These are phyloP conservation scores for Sebastes fasciatus DNA, from an alignment of 2,113 vertebrate species.

Conservation along the genomic window DNA sequence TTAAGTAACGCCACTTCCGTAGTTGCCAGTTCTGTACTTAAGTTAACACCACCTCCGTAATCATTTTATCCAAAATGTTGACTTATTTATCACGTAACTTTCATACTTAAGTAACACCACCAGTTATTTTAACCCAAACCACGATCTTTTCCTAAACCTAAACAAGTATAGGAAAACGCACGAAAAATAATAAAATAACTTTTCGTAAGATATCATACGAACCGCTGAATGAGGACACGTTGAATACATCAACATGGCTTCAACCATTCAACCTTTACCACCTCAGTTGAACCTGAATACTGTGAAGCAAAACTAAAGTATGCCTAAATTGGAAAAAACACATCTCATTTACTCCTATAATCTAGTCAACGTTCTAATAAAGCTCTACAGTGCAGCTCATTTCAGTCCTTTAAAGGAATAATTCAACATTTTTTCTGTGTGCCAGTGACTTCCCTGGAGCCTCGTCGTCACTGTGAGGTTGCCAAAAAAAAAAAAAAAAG, in stretches of 20 bases:
- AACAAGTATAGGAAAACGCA: no score
- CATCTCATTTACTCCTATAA: background rate
- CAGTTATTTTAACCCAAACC: no score
- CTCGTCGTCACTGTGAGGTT: background rate
- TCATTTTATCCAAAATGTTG: no score
- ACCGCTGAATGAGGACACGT: no score
- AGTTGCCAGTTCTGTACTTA: no score
- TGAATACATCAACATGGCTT: background rate
- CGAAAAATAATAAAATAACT: no score
- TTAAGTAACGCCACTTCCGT: no score
- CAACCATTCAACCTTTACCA: background rate
- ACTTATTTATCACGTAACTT: no score
- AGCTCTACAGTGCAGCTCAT: background rate
- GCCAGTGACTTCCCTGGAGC: background rate
- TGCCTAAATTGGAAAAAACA: background rate
- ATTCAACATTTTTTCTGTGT: background rate
- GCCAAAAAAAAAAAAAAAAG: background rate
- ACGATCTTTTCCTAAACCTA: no score
- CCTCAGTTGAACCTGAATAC: background rate
- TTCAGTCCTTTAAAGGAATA: conserved; percentile 3
- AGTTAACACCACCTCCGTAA: no score
- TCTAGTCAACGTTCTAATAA: background rate
- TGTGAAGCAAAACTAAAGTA: background rate
- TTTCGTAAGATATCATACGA: no score
- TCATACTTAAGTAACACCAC: no score